These are phyloP conservation scores for Tineola bisselliella DNA, from an alignment of 2,888 invertebrate species.

Conservation along the genomic window DNA sequence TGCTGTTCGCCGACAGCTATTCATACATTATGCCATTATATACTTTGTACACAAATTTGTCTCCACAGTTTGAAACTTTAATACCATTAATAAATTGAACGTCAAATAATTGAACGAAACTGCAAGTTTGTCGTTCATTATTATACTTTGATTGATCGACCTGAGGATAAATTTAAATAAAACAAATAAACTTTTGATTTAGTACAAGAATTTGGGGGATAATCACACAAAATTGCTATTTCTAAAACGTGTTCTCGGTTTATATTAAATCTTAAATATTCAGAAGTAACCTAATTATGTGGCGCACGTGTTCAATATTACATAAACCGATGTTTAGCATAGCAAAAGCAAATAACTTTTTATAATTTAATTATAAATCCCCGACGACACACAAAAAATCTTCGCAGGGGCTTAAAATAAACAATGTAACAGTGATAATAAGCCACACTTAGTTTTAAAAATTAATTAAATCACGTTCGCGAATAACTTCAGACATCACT, in stretches of 20 bases:
- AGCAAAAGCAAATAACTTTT: too few relatives aligned
- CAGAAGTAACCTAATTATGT: background rate
- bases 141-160: too few relatives aligned
- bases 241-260: background rate
- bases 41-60: slow-evolving; percentile 5
- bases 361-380: too few relatives aligned
- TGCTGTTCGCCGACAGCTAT: background rate
- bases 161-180: too few relatives aligned
- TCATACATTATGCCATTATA: slow-evolving; percentile 5
- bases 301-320: slow-evolving; percentile 1
- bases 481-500: too few relatives aligned
- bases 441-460: too few relatives aligned
- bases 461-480: too few relatives aligned
- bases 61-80: slow-evolving; percentile 7
- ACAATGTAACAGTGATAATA: too few relatives aligned
- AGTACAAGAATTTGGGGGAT: background rate
- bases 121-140: slow-evolving; percentile 4
- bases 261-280: background rate
- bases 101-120: slow-evolving; percentile 8
- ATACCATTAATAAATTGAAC: slow-evolving; percentile 2
- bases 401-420: too few relatives aligned
- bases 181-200: too few relatives aligned
- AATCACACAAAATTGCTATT: background rate
- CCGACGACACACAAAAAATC: too few relatives aligned
- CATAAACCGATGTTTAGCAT: too few relatives aligned